Conservation (phyloP, 2,113 vertebrate genomes). For the Apodemus speciosus region DNA sequence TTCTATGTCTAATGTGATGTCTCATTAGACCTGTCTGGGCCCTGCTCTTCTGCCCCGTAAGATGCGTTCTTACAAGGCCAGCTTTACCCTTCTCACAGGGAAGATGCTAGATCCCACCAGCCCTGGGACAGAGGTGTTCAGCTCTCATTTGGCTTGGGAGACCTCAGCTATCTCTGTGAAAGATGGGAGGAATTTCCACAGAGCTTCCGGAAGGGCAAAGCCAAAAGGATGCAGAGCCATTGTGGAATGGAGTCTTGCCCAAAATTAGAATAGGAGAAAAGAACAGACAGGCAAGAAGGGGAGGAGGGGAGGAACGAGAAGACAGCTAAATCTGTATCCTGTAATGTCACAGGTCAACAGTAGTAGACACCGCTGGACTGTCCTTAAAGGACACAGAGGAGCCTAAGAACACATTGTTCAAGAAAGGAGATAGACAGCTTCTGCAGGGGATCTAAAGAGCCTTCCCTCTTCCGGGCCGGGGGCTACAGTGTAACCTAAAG, state of each 20-base stretch:
- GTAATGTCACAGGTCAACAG: not conserved
- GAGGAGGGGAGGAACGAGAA: not conserved
- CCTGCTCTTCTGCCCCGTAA: not conserved
- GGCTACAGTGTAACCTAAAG: not conserved
- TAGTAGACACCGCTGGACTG: not conserved
- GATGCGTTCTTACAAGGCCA: not conserved
- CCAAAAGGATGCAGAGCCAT: not conserved
- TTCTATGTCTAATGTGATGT: not conserved
- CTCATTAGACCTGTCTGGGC: not conserved
- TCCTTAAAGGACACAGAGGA: not conserved
- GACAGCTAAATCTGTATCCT: not conserved
- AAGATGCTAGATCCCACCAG: not conserved
- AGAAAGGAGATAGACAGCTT: not conserved
- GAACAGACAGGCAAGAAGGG: not conserved
- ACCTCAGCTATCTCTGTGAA: not conserved
- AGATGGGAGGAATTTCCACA: not conserved
- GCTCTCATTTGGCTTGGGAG: not conserved
- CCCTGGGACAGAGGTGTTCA: not conserved
- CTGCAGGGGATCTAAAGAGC: not conserved
- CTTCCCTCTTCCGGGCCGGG: not conserved
- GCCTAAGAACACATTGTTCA: rapidly evolving
- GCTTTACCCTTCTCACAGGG: not conserved
- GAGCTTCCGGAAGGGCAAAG: not conserved
- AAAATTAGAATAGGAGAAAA: not conserved
- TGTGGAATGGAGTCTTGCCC: not conserved